A percentile compares a stretch with the other conserved stretches of the same genome.
Conservation (phyloP, 2,113 vertebrate species). For the Crypturellus undulatus region DNA sequence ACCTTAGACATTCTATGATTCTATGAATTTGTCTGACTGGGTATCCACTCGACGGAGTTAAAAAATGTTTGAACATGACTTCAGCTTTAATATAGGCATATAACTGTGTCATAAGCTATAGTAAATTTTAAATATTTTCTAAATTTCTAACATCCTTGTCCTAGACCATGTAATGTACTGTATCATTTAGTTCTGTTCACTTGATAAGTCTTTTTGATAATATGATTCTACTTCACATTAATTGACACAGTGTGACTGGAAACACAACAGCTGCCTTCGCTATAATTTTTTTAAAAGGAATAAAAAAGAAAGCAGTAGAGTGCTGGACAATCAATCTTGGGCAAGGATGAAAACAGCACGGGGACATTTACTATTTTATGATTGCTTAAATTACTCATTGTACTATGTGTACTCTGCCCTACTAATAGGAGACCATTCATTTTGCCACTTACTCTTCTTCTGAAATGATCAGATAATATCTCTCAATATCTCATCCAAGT, state of each 20-base stretch:
- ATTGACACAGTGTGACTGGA: neutral
- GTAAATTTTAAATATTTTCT: neutral
- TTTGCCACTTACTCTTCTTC: neutral
- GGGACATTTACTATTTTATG: neutral
- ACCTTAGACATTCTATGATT: too few relatives aligned
- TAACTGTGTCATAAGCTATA: neutral
- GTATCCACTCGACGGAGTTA: neutral
- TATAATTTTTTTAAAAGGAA: neutral
- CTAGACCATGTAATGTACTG: neutral
- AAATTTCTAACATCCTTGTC: neutral
- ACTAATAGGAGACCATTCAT: neutral
- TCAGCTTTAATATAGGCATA: neutral
- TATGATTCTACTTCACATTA: neutral
- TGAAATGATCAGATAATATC: neutral
- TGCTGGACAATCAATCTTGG: neutral
- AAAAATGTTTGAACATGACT: neutral
- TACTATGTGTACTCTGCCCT: neutral
- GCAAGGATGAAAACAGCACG: neutral
- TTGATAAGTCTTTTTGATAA: neutral
- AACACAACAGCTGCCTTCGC: fast-evolving
- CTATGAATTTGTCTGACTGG: neutral
- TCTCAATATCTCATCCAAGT: neutral
- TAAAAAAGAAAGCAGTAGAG: neutral
- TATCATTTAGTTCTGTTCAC: neutral
- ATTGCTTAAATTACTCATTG: neutral